phyloP scores from a whole-genome alignment of 2,888 invertebrate genomes.

The Pomacea canaliculata region DNA sequence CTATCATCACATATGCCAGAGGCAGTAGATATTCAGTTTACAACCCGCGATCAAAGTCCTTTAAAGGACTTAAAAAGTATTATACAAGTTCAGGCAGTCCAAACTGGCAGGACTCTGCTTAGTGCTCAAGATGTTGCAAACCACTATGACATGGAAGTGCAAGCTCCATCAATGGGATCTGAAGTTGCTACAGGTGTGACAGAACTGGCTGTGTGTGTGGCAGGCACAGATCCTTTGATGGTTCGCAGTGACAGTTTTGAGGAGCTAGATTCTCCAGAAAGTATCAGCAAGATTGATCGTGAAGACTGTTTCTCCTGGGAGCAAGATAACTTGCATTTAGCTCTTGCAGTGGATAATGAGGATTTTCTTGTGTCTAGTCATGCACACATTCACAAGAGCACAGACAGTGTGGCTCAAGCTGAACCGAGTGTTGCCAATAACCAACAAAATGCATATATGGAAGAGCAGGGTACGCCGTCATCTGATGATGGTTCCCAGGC shows the following conservation, averaged over 20 bases:
- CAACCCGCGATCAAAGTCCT: slow-evolving; percentile 6
- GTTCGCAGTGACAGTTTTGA: slow-evolving; percentile 37
- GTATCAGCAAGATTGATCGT: slow-evolving; percentile 58
- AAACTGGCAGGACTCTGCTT: slow-evolving; percentile 31
- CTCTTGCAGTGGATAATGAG: slow-evolving; percentile 30
- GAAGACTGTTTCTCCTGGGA: slow-evolving; percentile 66
- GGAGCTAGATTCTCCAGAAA: slow-evolving; percentile 63
- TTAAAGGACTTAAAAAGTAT: slow-evolving; percentile 21
- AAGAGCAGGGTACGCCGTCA: slow-evolving; percentile 30
- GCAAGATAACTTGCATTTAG: slow-evolving; percentile 58
- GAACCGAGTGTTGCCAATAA: slow-evolving; percentile 14
- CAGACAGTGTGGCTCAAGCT: too few relatives aligned
- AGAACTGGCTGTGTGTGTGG: slow-evolving; percentile 3
- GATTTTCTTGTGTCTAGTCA: background rate
- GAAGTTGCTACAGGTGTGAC: background rate
- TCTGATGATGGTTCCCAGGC: slow-evolving; percentile 29
- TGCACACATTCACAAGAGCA: too few relatives aligned
- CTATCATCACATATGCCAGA: background rate
- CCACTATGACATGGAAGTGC: slow-evolving; percentile 15
- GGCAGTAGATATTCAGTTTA: background rate
- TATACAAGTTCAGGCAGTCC: slow-evolving; percentile 51
- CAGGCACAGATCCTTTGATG: slow-evolving; percentile 8
- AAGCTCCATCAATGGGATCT: slow-evolving; percentile 2
- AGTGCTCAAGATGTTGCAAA: slow-evolving; percentile 13
- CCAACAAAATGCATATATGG: slow-evolving; percentile 24